Percentiles rank a stretch among this genome's conserved stretches.
Conservation (phyloP, 2,797 vertebrate genomes). For the Meda fulgida region DNA sequence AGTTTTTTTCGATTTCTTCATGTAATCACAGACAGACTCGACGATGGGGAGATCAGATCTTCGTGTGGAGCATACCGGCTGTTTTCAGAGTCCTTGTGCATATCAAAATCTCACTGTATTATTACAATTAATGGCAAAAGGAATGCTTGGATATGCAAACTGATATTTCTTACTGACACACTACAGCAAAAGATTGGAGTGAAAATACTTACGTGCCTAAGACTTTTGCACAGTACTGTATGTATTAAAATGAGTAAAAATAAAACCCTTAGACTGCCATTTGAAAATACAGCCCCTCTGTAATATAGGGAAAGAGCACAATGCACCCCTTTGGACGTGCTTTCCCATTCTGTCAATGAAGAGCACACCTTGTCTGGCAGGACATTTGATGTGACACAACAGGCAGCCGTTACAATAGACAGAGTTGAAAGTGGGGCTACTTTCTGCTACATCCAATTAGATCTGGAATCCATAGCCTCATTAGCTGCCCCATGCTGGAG, state of each 20-base stretch:
- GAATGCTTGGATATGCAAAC: too few species aligned
- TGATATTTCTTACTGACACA: too few species aligned
- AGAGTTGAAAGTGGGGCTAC: constrained; percentile 47
- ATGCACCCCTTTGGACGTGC: background rate
- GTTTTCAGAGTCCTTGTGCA: too few species aligned
- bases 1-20: too few species aligned
- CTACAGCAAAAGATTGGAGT: too few species aligned
- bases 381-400: constrained; percentile 10
- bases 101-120: too few species aligned
- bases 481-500: constrained; percentile 68
- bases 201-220: too few species aligned
- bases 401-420: constrained; percentile 17
- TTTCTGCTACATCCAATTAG: constrained; percentile 68
- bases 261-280: background rate
- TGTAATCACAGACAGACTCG: too few species aligned
- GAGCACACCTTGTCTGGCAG: background rate
- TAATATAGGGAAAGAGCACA: background rate
- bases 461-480: constrained; percentile 72
- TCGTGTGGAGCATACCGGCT: too few species aligned
- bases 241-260: background rate
- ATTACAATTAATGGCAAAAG: too few species aligned
- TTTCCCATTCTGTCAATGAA: constrained; percentile 9
- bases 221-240: too few species aligned
- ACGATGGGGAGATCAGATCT: too few species aligned
- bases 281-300: background rate